Base-by-base conservation (phyloP, 2,797 vertebrate species). In the Pangasius larnaudii region DNA sequence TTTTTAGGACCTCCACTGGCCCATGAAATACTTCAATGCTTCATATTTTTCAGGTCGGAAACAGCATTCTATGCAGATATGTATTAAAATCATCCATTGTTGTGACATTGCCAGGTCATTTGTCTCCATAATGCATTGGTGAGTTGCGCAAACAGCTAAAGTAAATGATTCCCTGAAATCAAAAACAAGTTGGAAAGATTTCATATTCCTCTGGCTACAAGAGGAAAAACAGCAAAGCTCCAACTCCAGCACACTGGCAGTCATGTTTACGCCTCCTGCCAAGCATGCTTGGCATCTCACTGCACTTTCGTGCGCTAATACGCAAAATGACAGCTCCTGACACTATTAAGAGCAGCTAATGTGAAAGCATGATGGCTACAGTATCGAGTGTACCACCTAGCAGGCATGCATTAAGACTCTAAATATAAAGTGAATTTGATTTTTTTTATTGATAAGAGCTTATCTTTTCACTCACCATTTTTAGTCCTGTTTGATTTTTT, bases 341-440 rank as follows among this genome's bases (percentile, higher is more conserved):
- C n/a, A 71, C 14, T 59, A 65, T 74, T 27, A 61, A 30, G n/a
- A 71, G 24, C n/a, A 65, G 33, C 24, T 74, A 81, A 81, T 61
- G 30, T 39, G 67, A 85, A 65, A 53, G 2, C 42, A 27, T 65
- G n/a, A 14, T 63, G 65, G 77, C n/a, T 22, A 22, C n/a, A 2
- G 65, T 51, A 30, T 81, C 5, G 18, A 61, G 46, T 53, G 2
- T 22, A 39, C 63, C 82, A 63, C 85, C 42, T 59, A 74, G 46
- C 51, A 81, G 61, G 19, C 63, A 88, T 75, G 30, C 39, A 91
- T 85, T 88, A 82, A 90, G 91, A 89, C 91, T 93, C 89, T 91
- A 92, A 89, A 75, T 92, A 89, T 90, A 79, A 89, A 30, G 85
- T 93, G 33, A 90, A 92, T 94, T 89, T 84, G 89, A 61, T 94